phyloP scores from a whole-genome alignment of 2,888 invertebrate genomes.

The Tromatobia lineatoria region DNA sequence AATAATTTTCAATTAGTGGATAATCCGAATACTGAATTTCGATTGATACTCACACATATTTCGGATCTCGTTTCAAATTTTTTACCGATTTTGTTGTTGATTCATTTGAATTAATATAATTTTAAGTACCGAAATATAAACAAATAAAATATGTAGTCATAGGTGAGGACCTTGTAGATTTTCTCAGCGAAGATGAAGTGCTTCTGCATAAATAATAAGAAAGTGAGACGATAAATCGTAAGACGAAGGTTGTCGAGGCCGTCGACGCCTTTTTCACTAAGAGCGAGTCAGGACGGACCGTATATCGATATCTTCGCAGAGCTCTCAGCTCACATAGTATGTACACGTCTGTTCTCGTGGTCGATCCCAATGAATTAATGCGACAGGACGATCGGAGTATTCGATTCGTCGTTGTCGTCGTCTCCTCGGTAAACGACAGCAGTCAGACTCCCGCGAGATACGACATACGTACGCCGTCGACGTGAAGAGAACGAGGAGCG shows the following conservation, averaged over 20 bases:
- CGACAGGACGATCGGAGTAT: conserved; percentile 57
- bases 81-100: neutral
- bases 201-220: conserved; percentile 51
- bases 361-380: conserved; percentile 67
- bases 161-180: conserved; percentile 1
- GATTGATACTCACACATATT: too few species aligned
- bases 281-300: conserved; percentile 21
- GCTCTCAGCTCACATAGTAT: conserved; percentile 30
- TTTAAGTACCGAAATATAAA: neutral
- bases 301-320: conserved; percentile 50
- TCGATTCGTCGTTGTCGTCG: conserved; percentile 59
- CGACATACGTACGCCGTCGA: conserved; percentile 9
- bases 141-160: neutral
- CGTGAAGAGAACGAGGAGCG: conserved; percentile 26
- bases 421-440: conserved; percentile 62
- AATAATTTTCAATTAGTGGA: too few species aligned
- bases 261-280: conserved; percentile 60
- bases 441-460: conserved; percentile 65
- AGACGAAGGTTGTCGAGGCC: conserved; percentile 56
- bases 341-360: conserved; percentile 22
- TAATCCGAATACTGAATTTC: too few species aligned
- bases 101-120: conserved; percentile 7
- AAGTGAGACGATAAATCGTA: conserved; percentile 61
- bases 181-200: conserved; percentile 7
- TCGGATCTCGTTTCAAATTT: too few species aligned